Conservation (phyloP, 53 echinoderm and acorn worm species). For the Patiria pectinifera region DNA sequence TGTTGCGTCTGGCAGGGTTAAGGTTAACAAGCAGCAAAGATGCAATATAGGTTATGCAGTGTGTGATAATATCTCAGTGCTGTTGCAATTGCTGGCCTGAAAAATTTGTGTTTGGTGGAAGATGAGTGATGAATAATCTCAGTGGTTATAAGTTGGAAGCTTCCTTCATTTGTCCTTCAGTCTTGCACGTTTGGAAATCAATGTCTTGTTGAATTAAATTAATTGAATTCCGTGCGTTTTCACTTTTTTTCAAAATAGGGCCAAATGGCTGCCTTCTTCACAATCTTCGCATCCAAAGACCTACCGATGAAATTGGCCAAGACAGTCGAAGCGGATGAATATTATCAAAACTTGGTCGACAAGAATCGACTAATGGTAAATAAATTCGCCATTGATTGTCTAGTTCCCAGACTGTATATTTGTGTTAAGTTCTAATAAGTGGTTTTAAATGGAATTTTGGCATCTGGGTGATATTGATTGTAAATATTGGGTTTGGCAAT, state of each 20-base stretch:
- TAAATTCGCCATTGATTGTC: not conserved
- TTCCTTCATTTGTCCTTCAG: too few species aligned
- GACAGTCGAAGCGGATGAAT: conserved; percentile 76
- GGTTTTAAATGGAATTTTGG: not conserved
- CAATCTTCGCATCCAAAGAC: conserved; percentile 77
- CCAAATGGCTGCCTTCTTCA: conserved; percentile 71
- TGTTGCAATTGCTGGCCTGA: too few species aligned
- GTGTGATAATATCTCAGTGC: too few species aligned
- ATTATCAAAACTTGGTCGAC: conserved; percentile 69
- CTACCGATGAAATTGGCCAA: conserved; percentile 73
- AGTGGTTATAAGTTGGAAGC: too few species aligned
- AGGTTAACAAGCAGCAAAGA: too few species aligned
- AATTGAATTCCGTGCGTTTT: not conserved
- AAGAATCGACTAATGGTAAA: conserved; percentile 12
- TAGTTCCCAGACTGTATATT: not conserved
- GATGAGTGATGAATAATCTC: too few species aligned
- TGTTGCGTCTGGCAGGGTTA: too few species aligned
- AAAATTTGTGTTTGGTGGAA: too few species aligned
- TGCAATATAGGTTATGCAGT: too few species aligned
- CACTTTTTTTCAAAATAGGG: conserved; percentile 69
- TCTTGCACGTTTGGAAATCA: too few species aligned
- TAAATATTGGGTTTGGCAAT: too few species aligned
- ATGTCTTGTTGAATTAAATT: not conserved
- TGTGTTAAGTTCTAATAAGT: not conserved
- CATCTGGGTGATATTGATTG: too few species aligned